A percentile compares a stretch with the other conserved stretches of the same genome.
These are phyloP conservation scores for Acanthosepion pharaonis DNA, from an alignment of 2,888 invertebrate species.

Conservation along the genomic window DNA sequence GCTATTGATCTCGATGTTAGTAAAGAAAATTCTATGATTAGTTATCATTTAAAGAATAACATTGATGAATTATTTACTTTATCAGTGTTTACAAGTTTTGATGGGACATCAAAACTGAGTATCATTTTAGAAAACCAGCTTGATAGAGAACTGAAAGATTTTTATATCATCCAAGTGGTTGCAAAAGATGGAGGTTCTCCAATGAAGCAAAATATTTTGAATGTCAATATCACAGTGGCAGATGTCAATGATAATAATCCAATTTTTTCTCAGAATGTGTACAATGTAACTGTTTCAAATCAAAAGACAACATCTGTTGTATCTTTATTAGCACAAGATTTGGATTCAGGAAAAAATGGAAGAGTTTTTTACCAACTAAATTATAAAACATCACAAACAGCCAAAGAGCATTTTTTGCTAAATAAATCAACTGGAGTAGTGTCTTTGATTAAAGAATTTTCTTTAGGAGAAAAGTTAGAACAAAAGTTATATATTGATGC, in stretches of 20 bases:
- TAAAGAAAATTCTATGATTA: neutral
- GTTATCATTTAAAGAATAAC: neutral
- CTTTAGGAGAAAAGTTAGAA: neutral
- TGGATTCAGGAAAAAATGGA: constrained; percentile 15
- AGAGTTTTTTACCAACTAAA: neutral
- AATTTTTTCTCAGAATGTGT: neutral
- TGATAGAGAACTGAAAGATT: neutral
- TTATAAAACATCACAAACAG: neutral
- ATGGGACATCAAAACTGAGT: neutral
- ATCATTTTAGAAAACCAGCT: neutral
- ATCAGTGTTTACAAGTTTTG: neutral
- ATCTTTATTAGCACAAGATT: neutral
- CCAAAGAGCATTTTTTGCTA: neutral
- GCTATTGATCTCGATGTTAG: neutral
- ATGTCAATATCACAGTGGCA: neutral
- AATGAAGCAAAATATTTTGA: neutral
- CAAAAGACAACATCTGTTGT: neutral
- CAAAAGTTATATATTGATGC: constrained; percentile 58
- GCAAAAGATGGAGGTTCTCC: neutral
- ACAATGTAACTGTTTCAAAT: neutral
- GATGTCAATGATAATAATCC: neutral
- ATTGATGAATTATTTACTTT: neutral
- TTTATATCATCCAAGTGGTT: neutral
- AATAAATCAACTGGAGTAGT: neutral
- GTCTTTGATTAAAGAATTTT: neutral